Evolutionary conservation across 2,888 invertebrate genomes (phyloP), one percentile per base, ranked within the genome.

Genomic region (Nesidiocoris tenuis): DNA sequence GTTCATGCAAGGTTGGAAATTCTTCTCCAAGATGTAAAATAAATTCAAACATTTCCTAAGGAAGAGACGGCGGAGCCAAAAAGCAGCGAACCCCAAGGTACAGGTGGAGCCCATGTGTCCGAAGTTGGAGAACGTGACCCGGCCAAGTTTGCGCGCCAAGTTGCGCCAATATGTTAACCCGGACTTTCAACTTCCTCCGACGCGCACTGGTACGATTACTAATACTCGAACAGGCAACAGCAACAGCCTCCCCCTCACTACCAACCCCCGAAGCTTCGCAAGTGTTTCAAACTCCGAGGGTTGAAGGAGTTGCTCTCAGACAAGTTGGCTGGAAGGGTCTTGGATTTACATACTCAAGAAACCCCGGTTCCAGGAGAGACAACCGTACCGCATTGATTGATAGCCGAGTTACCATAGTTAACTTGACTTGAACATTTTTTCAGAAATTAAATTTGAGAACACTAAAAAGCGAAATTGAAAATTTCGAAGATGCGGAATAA

Each of bases 121-220:
- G 19, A 77, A 77, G 61, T 77, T 66, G 66, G 74, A 22, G 25
- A 65, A 76, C 76, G 76, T 76, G 76, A 72, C 72, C 66, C 16
- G 24, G 65, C 39, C 39, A 39, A 72, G 72, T 25, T 66, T 65
- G 39, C 39, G 71, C 70, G 55, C 70, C 76, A 72, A 76, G 70
- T 76, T 76, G 24, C 66, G 54, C 76, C 76, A 76, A 76, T 76
- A 76, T 76, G 76, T 76, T 76, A 76, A 76, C 76, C 76, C 59
- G 3, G 39, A 39, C 39, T 39, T n/a, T n/a, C 39, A 39, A 39
- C 39, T 39, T 39, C 39, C 39, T 39, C 12, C 39, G 12, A 39
- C 39, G 39, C 39, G 3, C 12, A 39, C 39, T 39, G 12, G 5
- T 39, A 39, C 39, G 12, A 39, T 39, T 39, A 39, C 39, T 12